Percentiles rank a stretch among this genome's conserved stretches.
These are phyloP conservation scores for Octonoba sinensis DNA, from an alignment of 2,888 invertebrate species.

Conservation along the genomic window DNA sequence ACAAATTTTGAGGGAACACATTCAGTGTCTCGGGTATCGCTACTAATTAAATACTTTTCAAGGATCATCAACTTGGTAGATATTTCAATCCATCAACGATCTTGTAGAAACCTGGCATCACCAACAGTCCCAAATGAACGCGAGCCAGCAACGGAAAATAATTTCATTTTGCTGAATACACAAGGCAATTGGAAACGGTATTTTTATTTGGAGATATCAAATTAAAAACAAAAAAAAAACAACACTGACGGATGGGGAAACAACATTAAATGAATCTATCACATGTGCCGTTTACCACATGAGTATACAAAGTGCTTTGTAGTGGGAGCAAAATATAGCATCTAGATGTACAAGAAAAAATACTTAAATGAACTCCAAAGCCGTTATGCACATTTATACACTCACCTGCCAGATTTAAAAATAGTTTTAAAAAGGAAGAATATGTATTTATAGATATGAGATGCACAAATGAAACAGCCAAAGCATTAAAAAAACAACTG, in stretches of 20 bases:
- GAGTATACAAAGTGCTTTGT: constrained; percentile 40
- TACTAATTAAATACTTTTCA: no score
- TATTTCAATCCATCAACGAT: no score
- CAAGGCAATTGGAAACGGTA: constrained; percentile 16
- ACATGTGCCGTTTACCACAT: constrained; percentile 25
- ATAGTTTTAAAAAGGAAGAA: constrained; percentile 50
- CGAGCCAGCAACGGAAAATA: no score
- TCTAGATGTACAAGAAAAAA: constrained; percentile 13
- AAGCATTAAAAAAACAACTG: constrained; percentile 12
- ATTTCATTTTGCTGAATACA: constrained; percentile 20
- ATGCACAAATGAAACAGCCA: constrained; percentile 59
- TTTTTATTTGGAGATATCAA: constrained; percentile 6
- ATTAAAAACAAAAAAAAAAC: constrained; percentile 8
- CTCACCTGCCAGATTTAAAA: constrained; percentile 56
- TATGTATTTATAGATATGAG: constrained; percentile 59
- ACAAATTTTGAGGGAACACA: no score
- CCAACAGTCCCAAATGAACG: no score
- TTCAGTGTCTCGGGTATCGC: no score
- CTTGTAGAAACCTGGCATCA: no score
- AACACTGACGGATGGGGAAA: constrained; percentile 9
- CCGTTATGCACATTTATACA: constrained; percentile 56
- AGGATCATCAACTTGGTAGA: no score
- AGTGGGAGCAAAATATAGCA: constrained; percentile 42
- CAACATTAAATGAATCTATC: neutral
- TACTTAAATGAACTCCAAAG: constrained; percentile 44